phyloP scores from a whole-genome alignment of 2,113 vertebrate species.

The Gadus chalcogrammus region DNA sequence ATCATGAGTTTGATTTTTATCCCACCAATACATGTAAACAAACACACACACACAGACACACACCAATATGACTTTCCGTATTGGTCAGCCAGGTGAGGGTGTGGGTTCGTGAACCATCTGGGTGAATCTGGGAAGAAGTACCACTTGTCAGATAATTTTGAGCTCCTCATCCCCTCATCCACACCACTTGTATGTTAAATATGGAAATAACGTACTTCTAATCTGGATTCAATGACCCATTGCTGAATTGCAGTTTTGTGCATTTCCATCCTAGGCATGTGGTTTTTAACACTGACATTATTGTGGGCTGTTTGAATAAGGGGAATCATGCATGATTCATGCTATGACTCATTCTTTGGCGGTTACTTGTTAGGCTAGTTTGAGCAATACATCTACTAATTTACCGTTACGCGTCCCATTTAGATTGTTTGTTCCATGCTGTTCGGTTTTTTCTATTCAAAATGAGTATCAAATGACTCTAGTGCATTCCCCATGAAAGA shows the following conservation, averaged over 20 bases:
- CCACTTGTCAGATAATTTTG: neutral
- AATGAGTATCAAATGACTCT: neutral
- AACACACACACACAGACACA: too few species aligned
- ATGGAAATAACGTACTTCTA: constrained; percentile 2
- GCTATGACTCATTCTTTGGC: neutral
- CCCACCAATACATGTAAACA: too few species aligned
- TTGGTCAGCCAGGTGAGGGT: too few species aligned
- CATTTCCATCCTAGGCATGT: neutral
- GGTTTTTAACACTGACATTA: neutral
- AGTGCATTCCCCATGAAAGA: neutral
- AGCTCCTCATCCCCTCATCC: neutral
- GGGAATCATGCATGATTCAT: neutral
- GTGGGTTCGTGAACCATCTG: too few species aligned
- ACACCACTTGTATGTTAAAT: neutral
- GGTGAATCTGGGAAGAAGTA: neutral
- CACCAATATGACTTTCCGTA: too few species aligned
- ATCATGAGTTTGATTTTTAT: too few species aligned
- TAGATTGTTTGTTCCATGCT: neutral
- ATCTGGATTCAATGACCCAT: neutral
- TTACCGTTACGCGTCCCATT: neutral
- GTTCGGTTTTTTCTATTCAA: neutral
- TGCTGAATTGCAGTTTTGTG: neutral
- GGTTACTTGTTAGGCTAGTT: neutral
- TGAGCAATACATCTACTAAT: neutral
- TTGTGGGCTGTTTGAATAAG: neutral